These are phyloP conservation scores for Scatophagus argus DNA, from an alignment of 2,113 vertebrate species.

Conservation along the genomic window DNA sequence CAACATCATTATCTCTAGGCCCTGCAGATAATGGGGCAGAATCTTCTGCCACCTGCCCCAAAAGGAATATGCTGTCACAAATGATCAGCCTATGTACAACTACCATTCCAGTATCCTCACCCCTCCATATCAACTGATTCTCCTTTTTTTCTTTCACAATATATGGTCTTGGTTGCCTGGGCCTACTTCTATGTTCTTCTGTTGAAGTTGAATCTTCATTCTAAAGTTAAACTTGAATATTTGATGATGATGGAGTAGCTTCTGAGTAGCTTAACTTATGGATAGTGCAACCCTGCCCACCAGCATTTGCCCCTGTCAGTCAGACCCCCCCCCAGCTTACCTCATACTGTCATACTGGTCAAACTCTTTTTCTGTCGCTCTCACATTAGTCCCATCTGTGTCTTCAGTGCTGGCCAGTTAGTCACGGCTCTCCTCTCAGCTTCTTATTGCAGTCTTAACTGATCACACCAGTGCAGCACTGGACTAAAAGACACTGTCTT, in stretches of 20 bases:
- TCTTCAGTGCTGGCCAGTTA: slow-evolving; percentile 74
- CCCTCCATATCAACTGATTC: not conserved
- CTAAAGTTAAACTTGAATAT: slow-evolving; percentile 80
- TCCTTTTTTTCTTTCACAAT: slow-evolving; percentile 47
- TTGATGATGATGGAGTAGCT: slow-evolving; percentile 74
- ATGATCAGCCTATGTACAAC: not conserved
- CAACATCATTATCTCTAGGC: not conserved
- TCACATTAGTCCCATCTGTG: slow-evolving; percentile 81
- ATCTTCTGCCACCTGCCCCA: not conserved
- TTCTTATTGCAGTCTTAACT: slow-evolving; percentile 67
- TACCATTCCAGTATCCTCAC: not conserved
- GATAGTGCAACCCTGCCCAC: slow-evolving; percentile 72
- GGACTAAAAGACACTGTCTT: slow-evolving; percentile 53
- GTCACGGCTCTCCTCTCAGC: slow-evolving; percentile 67
- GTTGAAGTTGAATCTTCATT: slow-evolving; percentile 70
- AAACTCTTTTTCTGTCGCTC: slow-evolving; percentile 80
- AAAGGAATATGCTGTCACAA: not conserved
- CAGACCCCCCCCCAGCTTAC: slow-evolving; percentile 82
- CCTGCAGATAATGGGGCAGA: not conserved
- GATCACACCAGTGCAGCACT: slow-evolving; percentile 36
- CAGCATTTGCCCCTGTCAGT: slow-evolving; percentile 86
- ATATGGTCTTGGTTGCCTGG: slow-evolving; percentile 62
- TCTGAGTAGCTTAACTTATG: slow-evolving; percentile 71
- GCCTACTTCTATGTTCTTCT: slow-evolving; percentile 41
- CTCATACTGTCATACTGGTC: slow-evolving; percentile 81